phyloP scores from a whole-genome alignment of 2,888 invertebrate species.

The Heliconius cydno region DNA sequence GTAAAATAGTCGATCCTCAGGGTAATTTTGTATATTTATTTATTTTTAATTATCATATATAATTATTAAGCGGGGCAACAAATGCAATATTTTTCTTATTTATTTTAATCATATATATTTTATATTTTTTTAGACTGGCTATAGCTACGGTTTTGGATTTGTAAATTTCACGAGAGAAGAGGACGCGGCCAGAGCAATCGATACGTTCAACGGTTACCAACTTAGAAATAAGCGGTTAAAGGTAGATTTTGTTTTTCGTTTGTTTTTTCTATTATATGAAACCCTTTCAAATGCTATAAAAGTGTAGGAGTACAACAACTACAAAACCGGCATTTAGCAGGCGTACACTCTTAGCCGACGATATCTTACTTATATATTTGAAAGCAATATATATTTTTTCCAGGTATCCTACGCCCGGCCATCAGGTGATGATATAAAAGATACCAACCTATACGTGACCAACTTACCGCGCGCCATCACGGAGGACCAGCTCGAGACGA shows the following conservation, averaged over 20 bases:
- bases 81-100: not conserved
- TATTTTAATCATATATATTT: not conserved
- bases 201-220: slow-evolving; percentile 93
- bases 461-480: slow-evolving; percentile 94
- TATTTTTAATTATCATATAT: not conserved
- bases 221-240: slow-evolving; percentile 96
- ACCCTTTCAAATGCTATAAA: too few relatives aligned
- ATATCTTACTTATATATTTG: not conserved
- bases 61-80: not conserved
- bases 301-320: too few relatives aligned
- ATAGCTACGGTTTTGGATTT: slow-evolving; percentile 98
- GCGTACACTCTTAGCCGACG: too few relatives aligned
- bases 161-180: slow-evolving; percentile 94
- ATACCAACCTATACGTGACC: slow-evolving; percentile 96
- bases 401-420: slow-evolving; percentile 95
- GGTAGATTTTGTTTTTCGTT: slow-evolving; percentile 68
- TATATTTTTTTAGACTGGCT: slow-evolving; percentile 88
- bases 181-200: slow-evolving; percentile 93
- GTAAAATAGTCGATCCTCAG: not conserved
- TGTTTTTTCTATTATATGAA: too few relatives aligned
- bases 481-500: slow-evolving; percentile 91
- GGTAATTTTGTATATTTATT: not conserved
- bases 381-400: slow-evolving; percentile 20
- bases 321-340: too few relatives aligned
- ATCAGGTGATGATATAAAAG: slow-evolving; percentile 95